Evolutionary conservation across 2,113 vertebrate species (phyloP).

Genomic region (Charina bottae): DNA sequence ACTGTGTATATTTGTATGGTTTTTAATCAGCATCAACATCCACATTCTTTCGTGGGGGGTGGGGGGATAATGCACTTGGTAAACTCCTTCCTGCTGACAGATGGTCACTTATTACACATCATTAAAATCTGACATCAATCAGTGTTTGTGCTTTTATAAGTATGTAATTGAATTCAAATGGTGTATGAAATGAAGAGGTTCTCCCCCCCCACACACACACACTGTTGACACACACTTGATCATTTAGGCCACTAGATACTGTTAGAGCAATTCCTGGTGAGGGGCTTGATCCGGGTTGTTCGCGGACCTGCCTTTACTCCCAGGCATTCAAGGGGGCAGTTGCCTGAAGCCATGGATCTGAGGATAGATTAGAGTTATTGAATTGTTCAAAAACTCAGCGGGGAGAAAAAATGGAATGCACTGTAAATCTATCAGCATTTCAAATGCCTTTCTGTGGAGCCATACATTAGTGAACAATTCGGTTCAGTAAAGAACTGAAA

Average conservation of each 20-base stretch:
- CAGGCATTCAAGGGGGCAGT: neutral
- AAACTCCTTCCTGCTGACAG: constrained; percentile 76
- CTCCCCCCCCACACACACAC: constrained; percentile 7
- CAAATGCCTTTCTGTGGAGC: neutral
- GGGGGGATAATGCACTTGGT: constrained; percentile 59
- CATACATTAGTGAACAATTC: neutral
- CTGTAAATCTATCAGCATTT: constrained; percentile 27
- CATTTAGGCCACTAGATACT: constrained; percentile 20
- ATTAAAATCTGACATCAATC: constrained; percentile 84
- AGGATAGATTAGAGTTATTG: constrained; percentile 32
- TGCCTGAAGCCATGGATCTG: neutral
- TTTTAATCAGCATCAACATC: constrained; percentile 74
- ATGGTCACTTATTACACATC: constrained; percentile 85
- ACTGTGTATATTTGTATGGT: constrained; percentile 48
- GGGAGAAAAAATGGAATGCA: constrained; percentile 4
- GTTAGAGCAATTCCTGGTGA: neutral
- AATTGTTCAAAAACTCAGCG: constrained; percentile 28
- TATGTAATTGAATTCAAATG: constrained; percentile 42
- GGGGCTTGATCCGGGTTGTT: neutral
- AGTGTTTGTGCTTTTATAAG: constrained; percentile 61
- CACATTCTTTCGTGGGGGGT: constrained; percentile 63
- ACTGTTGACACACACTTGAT: neutral
- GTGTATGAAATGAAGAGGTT: constrained; percentile 10
- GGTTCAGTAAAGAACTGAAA: neutral
- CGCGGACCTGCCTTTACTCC: neutral